phyloP scores from a whole-genome alignment of 2,797 vertebrate genomes.

The Kryptopterus vitreolus region DNA sequence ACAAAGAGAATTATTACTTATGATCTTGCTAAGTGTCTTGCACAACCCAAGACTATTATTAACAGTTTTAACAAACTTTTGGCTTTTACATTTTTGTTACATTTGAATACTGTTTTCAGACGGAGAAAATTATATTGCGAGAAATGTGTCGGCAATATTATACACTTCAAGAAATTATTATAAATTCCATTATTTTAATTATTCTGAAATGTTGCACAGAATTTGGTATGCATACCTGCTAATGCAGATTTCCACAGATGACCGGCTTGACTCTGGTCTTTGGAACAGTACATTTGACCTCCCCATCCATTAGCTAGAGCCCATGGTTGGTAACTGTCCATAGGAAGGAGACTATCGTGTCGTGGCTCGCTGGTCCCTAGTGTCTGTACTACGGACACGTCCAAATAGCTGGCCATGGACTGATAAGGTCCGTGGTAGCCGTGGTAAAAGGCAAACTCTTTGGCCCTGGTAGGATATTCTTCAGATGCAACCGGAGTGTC shows the following conservation, averaged over 20 bases:
- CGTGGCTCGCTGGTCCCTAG: constrained; percentile 80
- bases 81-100: not conserved
- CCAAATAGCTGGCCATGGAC: constrained; percentile 89
- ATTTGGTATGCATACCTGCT: constrained; percentile 75
- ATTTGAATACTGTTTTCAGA: not conserved
- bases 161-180: not conserved
- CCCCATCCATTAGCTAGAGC: constrained; percentile 86
- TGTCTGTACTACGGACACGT: constrained; percentile 89
- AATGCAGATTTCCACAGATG: constrained; percentile 90
- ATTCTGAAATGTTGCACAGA: not conserved
- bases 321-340: constrained; percentile 93
- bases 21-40: constrained; percentile 12
- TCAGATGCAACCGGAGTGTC: constrained; percentile 77
- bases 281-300: constrained; percentile 89
- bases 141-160: not conserved
- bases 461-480: constrained; percentile 84
- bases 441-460: constrained; percentile 92
- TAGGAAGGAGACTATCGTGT: constrained; percentile 84
- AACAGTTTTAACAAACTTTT: not conserved
- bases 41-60: not conserved
- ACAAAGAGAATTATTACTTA: constrained; percentile 45
- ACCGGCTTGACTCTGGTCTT: constrained; percentile 84
- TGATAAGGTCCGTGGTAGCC: constrained; percentile 87
- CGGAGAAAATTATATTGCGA: not conserved
- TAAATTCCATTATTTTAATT: not conserved